Percentiles rank a stretch among this genome's conserved stretches.
Evolutionary conservation across 1,140 invertebrate genomes (phyloP).

Genomic region (Aleiodes sp.): DNA sequence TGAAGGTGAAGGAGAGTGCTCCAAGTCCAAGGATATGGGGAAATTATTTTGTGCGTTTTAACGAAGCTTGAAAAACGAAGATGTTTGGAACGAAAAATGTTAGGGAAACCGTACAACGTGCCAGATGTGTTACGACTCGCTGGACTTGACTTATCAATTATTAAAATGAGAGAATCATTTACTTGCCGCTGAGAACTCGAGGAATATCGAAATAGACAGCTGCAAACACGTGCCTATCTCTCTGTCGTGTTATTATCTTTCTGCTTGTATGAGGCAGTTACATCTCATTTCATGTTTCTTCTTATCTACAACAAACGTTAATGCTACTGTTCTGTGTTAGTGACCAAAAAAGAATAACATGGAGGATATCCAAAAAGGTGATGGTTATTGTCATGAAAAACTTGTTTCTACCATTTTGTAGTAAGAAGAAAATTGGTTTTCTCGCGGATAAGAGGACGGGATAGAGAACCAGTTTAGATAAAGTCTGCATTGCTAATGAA

Average conservation of each 20-base stretch:
- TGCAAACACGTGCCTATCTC: constrained; percentile 30
- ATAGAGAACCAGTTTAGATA: neutral
- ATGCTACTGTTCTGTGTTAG: neutral
- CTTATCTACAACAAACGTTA: neutral
- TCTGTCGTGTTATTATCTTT: constrained; percentile 6
- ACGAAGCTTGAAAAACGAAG: too few species aligned
- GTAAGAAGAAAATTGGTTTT: constrained; percentile 4
- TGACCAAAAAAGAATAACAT: neutral
- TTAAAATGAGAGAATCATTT: constrained; percentile 66
- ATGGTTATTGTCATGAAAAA: neutral
- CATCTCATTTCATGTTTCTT: neutral
- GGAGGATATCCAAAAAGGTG: neutral
- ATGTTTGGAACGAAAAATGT: constrained; percentile 19
- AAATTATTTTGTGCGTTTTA: too few species aligned
- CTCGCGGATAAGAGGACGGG: neutral
- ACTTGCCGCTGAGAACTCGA: constrained; percentile 24
- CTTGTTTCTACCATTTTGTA: neutral
- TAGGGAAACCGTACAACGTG: constrained; percentile 21
- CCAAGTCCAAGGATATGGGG: constrained; percentile 22
- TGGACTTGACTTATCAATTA: constrained; percentile 59
- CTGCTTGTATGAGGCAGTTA: neutral
- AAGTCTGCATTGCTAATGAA: neutral
- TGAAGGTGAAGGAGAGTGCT: neutral
- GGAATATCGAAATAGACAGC: constrained; percentile 39
- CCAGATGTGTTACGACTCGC: constrained; percentile 58